Percentiles rank a stretch among this genome's conserved stretches.
Evolutionary conservation across 2,888 invertebrate genomes (phyloP).

Genomic region (Hermodice carunculata): DNA sequence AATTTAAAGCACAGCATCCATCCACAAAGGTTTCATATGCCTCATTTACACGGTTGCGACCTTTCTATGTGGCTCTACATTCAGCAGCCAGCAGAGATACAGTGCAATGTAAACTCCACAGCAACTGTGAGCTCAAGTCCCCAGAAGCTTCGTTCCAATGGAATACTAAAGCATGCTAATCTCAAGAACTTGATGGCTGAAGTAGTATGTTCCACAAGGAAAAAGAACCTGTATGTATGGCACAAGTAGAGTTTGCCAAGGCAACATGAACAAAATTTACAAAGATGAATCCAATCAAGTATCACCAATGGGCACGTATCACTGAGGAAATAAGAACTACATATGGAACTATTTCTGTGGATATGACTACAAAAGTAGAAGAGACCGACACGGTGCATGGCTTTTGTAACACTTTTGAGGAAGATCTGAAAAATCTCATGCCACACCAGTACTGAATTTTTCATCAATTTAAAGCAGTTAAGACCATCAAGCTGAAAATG

Average conservation of each 20-base stretch:
- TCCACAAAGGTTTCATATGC: slow-evolving; percentile 15
- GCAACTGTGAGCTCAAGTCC: slow-evolving; percentile 19
- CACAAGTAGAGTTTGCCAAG: slow-evolving; percentile 7
- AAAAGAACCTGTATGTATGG: slow-evolving; percentile 11
- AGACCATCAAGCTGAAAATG: slow-evolving; percentile 13
- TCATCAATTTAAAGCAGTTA: too few relatives aligned
- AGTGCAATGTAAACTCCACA: slow-evolving; percentile 14
- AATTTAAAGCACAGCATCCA: slow-evolving; percentile 16
- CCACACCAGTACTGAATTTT: slow-evolving; percentile 21
- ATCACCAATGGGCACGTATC: background rate
- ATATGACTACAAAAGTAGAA: slow-evolving; percentile 7
- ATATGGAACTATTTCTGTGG: background rate
- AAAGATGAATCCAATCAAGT: slow-evolving; percentile 6
- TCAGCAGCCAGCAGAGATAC: slow-evolving; percentile 10
- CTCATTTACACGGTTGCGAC: slow-evolving; percentile 20
- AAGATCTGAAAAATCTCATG: slow-evolving; percentile 6
- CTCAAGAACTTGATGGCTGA: background rate
- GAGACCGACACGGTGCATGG: background rate
- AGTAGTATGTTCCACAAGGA: slow-evolving; percentile 3
- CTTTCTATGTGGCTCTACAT: slow-evolving; percentile 17
- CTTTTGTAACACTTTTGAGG: slow-evolving; percentile 3
- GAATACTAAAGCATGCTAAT: slow-evolving; percentile 1
- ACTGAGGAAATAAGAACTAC: background rate
- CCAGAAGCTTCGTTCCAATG: slow-evolving; percentile 3
- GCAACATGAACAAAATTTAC: slow-evolving; percentile 1